Evolutionary conservation across 2,113 vertebrate genomes (phyloP).

Genomic region (Labeo catla): DNA sequence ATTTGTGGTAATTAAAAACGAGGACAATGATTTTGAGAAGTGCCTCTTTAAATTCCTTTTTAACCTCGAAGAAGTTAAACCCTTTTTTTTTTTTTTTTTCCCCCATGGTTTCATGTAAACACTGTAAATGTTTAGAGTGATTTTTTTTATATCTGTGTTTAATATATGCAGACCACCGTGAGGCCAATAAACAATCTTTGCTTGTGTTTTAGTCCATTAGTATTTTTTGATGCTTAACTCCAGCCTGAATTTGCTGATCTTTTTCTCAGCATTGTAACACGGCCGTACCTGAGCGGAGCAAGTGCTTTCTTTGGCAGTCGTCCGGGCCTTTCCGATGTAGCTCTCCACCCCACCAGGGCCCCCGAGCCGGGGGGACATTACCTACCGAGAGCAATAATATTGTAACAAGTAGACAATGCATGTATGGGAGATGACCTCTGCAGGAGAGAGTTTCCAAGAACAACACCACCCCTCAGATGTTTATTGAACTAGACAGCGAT

Average conservation of each 20-base stretch:
- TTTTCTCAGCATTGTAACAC: not conserved
- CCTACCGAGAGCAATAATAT: constrained; percentile 40
- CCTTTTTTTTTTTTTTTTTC: no score
- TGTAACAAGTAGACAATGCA: constrained; percentile 30
- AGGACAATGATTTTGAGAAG: not conserved
- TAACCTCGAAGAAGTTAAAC: no score
- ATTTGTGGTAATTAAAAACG: not conserved
- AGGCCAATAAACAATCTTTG: not conserved
- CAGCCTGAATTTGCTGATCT: not conserved
- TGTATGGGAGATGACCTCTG: constrained; percentile 58
- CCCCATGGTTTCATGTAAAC: no score
- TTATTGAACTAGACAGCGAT: constrained; percentile 69
- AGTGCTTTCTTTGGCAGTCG: constrained; percentile 39
- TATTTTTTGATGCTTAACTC: not conserved
- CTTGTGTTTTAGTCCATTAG: not conserved
- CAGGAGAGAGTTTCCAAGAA: constrained; percentile 57
- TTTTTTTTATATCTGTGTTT: not conserved
- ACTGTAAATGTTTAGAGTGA: not conserved
- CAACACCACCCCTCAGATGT: constrained; percentile 61
- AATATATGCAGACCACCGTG: not conserved
- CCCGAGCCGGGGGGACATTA: constrained; percentile 9
- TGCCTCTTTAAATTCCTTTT: not conserved
- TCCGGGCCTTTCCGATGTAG: constrained; percentile 29
- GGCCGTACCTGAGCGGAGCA: not conserved
- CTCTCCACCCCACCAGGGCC: constrained; percentile 13